phyloP scores from a whole-genome alignment of 2,888 invertebrate species.

The Panorpa germanica region DNA sequence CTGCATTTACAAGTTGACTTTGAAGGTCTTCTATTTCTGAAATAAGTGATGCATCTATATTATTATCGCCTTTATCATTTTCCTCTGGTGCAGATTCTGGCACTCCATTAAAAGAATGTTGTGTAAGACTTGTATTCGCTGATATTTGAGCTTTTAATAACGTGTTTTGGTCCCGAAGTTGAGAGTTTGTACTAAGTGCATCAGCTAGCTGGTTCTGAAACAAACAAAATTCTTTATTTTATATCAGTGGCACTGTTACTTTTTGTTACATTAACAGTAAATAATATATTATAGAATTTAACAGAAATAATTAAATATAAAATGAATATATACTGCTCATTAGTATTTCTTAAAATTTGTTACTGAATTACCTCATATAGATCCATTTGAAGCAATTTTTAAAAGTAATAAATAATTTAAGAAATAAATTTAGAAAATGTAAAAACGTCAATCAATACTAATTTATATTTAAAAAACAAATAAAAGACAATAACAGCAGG shows the following conservation, averaged over 20 bases:
- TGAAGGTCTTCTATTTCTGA: conserved; percentile 14
- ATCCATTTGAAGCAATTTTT: too few species aligned
- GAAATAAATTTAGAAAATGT: too few species aligned
- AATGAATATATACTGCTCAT: conserved; percentile 15
- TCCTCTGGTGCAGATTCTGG: conserved; percentile 12
- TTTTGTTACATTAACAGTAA: too few species aligned
- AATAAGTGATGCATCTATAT: conserved; percentile 4
- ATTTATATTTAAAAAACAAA: too few species aligned
- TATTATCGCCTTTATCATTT: conserved; percentile 4
- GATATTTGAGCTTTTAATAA: conserved; percentile 56
- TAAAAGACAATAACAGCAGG: too few species aligned
- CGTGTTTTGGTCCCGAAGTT: conserved; percentile 73
- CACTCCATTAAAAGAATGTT: conserved; percentile 12
- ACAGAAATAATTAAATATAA: conserved; percentile 9
- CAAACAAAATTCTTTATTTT: too few species aligned
- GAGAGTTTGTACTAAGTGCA: conserved; percentile 46
- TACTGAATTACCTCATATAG: too few species aligned
- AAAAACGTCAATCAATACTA: too few species aligned
- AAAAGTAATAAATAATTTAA: too few species aligned
- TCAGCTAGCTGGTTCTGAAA: conserved; percentile 39
- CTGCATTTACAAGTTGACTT: conserved; percentile 16
- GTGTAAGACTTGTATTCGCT: conserved; percentile 18
- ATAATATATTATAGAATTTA: background rate
- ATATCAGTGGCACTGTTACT: too few species aligned
- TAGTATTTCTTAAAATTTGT: conserved; percentile 9